Percentiles rank a stretch among this genome's conserved stretches.
Evolutionary conservation across 2,797 vertebrate species (phyloP).

Genomic region (Sebastes hubbsi): DNA sequence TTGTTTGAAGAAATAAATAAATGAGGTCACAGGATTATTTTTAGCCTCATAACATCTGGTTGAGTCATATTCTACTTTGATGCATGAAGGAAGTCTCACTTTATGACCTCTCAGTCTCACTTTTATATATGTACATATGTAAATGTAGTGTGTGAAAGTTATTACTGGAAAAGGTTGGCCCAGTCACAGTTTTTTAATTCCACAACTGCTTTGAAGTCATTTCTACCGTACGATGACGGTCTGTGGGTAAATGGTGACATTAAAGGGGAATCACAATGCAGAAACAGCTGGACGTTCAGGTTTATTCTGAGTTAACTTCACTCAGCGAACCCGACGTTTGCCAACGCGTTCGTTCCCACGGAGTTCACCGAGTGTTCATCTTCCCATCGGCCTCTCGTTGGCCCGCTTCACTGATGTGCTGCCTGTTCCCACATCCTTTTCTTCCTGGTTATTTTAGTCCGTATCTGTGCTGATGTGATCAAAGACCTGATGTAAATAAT

Average conservation of each 20-base stretch:
- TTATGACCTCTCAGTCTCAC: not conserved
- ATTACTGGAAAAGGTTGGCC: no score
- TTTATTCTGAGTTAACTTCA: slow-evolving; percentile 19
- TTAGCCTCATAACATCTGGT: not conserved
- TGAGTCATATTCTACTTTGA: slow-evolving; percentile 4
- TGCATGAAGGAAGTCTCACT: not conserved
- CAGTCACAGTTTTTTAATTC: no score
- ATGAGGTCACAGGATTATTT: no score
- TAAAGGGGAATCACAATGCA: slow-evolving; percentile 7
- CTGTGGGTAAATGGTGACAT: not conserved
- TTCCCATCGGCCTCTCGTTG: slow-evolving; percentile 12
- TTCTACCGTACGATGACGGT: no score
- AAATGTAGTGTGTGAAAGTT: not conserved
- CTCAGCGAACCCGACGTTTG: not conserved
- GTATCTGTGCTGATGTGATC: not conserved
- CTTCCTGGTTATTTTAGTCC: slow-evolving; percentile 22
- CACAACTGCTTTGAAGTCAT: no score
- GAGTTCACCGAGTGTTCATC: not conserved
- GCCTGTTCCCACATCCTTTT: slow-evolving; percentile 10
- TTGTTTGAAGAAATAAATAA: no score
- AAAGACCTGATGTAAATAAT: slow-evolving; percentile 25
- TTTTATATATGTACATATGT: not conserved
- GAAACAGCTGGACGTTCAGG: slow-evolving; percentile 47
- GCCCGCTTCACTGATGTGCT: not conserved
- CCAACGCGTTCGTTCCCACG: slow-evolving; percentile 15